A percentile compares a stretch with the other conserved stretches of the same genome.
These are phyloP conservation scores for Belonocnema kinseyi DNA, from an alignment of 1,140 invertebrate species.

Conservation along the genomic window DNA sequence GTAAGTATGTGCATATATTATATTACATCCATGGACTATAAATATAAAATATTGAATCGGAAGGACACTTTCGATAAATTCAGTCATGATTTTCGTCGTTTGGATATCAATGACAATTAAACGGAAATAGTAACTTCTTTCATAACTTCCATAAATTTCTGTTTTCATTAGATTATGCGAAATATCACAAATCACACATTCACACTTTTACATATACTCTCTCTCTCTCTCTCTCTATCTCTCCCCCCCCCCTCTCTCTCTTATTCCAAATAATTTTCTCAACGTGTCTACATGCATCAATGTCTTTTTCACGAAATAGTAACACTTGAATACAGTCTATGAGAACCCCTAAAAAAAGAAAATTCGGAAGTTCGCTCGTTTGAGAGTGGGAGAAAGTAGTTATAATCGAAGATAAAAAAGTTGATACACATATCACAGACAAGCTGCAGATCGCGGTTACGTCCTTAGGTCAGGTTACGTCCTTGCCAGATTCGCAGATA, in stretches of 20 bases:
- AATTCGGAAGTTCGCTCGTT: too few relatives aligned
- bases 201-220: neutral
- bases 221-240: neutral
- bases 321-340: conserved; percentile 36
- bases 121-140: neutral
- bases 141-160: neutral
- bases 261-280: neutral
- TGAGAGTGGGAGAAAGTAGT: neutral
- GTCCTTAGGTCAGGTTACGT: conserved; percentile 56
- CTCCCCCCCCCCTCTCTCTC: neutral
- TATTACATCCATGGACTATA: conserved; percentile 50
- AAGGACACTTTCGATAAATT: conserved; percentile 26
- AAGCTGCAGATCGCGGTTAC: conserved; percentile 49
- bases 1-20: conserved; percentile 54
- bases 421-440: conserved; percentile 57
- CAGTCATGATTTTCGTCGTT: conserved; percentile 31
- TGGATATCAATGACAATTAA: conserved; percentile 27
- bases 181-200: conserved; percentile 46
- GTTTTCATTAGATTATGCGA: neutral
- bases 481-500: conserved; percentile 62
- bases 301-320: conserved; percentile 1
- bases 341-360: neutral
- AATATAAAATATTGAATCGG: conserved; percentile 11
- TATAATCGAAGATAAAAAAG: conserved; percentile 37
- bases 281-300: neutral